Evolutionary conservation across 2,888 invertebrate species (phyloP), one percentile per base, ranked within the genome.

Genomic region (Watsonalla cultraria): DNA sequence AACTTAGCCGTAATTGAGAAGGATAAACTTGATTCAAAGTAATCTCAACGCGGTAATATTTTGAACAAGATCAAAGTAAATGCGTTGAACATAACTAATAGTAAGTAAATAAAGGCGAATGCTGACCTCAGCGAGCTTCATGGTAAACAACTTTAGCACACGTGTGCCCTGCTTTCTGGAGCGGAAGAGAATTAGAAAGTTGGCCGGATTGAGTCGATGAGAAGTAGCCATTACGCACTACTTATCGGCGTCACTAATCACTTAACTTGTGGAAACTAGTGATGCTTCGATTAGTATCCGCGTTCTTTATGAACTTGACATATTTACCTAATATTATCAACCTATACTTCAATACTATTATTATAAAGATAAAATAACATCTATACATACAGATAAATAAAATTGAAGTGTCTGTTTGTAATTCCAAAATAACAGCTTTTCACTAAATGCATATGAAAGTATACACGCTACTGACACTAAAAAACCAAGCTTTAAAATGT

Each of bases 161-260:
- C 56, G 59, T 60, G 58, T 53, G 51, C 51, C 52, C 49, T 51
- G 53, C 45, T 63, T 61, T 67, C 60, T 64, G 58, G 61, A 54
- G 60, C 55, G 59, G 59, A 62, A 68, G 57, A 53, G 58, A 64
- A 58, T 60, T 53, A 59, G 52, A 49, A 58, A 53, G 54, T 58
- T 58, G 48, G 45, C 51, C 9, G 7, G 46, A 51, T 56, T 56
- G 53, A 11, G 8, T 42, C 7, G 42, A 42, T 42, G 42, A 42
- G 42, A 42, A 11, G 11, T 11, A 42, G 11, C 42, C 42, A 42
- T 42, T 11, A 42, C 11, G 42, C 8, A 42, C 42, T 42, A 42
- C 11, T 42, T 42, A 42, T 42, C 42, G 11, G 11, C 42, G 42
- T 11, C 42, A 42, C 42, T 42, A 42, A 42, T 42, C 42, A 11